Percentiles rank a stretch among this genome's conserved stretches.
phyloP scores from a whole-genome alignment of 1,140 invertebrate species.

The Medauroidea extradentata region DNA sequence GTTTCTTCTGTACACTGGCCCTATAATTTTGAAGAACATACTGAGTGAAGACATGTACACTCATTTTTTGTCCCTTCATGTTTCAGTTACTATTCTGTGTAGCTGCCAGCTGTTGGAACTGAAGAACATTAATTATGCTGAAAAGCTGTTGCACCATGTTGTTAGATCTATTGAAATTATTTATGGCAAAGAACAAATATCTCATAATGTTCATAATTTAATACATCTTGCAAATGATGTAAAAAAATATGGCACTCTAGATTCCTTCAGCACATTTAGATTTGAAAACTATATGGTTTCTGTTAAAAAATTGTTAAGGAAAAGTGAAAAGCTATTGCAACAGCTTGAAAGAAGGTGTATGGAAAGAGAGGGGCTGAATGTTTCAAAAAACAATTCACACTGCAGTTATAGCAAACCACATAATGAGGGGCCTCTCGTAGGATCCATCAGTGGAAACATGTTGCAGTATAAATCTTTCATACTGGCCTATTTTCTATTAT shows the following conservation, averaged over 20 bases:
- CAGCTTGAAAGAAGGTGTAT: constrained; percentile 12
- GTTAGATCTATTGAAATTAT: constrained; percentile 13
- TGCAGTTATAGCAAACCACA: background rate
- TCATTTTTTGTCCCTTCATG: constrained; percentile 10
- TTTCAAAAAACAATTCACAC: background rate
- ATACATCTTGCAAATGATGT: constrained; percentile 18
- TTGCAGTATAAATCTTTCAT: background rate
- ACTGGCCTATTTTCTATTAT: background rate
- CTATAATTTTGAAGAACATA: constrained; percentile 11
- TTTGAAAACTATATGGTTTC: constrained; percentile 23
- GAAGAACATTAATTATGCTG: constrained; percentile 14
- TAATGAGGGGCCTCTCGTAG: background rate
- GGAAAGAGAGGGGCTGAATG: background rate
- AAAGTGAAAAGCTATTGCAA: constrained; percentile 18
- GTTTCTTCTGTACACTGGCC: constrained; percentile 19
- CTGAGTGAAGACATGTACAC: constrained; percentile 7
- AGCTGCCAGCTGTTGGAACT: background rate
- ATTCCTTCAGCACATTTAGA: constrained; percentile 19
- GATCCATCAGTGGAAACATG: background rate
- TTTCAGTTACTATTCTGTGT: constrained; percentile 10
- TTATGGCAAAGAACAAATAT: constrained; percentile 15
- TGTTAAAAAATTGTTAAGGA: constrained; percentile 17
- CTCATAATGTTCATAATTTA: constrained; percentile 21
- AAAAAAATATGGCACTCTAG: constrained; percentile 14
- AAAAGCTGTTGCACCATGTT: constrained; percentile 19